phyloP scores from a whole-genome alignment of 2,888 invertebrate genomes.

The Acleris emargana region DNA sequence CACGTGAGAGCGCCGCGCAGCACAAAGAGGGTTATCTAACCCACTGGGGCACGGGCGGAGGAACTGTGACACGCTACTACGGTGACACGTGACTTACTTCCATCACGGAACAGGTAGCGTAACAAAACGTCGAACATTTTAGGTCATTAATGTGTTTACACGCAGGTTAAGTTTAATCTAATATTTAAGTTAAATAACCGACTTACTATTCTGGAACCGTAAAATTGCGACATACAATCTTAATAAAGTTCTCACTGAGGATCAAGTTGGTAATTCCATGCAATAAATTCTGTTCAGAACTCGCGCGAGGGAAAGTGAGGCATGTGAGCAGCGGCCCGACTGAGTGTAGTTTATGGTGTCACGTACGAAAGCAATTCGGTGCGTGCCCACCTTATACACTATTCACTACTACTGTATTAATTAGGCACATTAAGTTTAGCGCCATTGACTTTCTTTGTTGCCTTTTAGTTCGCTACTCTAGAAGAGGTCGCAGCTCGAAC shows the following conservation, averaged over 20 bases:
- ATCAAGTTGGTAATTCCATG: slow-evolving; percentile 21
- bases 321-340: slow-evolving; percentile 51
- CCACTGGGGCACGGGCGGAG: slow-evolving; percentile 45
- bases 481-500: too few relatives aligned
- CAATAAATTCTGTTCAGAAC: slow-evolving; percentile 20
- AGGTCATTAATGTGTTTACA: neutral
- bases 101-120: neutral
- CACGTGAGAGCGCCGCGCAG: neutral
- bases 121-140: neutral
- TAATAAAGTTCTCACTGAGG: slow-evolving; percentile 13
- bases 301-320: slow-evolving; percentile 58
- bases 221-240: neutral
- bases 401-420: slow-evolving; percentile 35
- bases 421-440: slow-evolving; percentile 2
- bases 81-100: slow-evolving; percentile 14
- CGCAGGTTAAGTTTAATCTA: neutral
- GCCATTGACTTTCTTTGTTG: slow-evolving; percentile 1
- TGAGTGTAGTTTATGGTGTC: slow-evolving; percentile 61
- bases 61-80: slow-evolving; percentile 25
- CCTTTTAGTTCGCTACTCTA: neutral
- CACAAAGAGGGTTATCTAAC: slow-evolving; percentile 26
- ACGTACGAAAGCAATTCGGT: slow-evolving; percentile 54
- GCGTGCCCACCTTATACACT: slow-evolving; percentile 9
- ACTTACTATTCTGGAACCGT: neutral
- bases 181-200: neutral